A percentile compares a stretch with the other conserved stretches of the same genome.
Conservation (phyloP, 2,888 invertebrate genomes). For the Eremobia ochroleuca region DNA sequence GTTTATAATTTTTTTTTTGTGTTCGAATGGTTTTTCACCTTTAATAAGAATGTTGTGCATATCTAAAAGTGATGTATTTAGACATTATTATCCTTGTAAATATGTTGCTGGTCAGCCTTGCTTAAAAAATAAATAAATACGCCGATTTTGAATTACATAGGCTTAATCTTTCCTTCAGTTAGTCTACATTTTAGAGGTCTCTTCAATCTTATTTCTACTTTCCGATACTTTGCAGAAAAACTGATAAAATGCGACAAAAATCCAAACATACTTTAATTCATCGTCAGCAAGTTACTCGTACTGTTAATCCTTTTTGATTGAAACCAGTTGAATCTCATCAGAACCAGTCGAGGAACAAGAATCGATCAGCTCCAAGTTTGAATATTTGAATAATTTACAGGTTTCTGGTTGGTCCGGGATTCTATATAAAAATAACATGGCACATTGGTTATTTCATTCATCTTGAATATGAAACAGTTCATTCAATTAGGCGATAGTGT, state of each 20-base stretch:
- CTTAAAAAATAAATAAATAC: too few species aligned
- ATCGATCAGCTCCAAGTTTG: constrained; percentile 61
- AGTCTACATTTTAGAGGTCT: background rate
- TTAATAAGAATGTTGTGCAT: background rate
- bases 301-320: constrained; percentile 47
- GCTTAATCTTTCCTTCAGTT: background rate
- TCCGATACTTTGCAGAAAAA: background rate
- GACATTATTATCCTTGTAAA: background rate
- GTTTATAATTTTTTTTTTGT: background rate
- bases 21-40: background rate
- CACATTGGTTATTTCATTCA: constrained; percentile 54
- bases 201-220: background rate
- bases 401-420: constrained; percentile 58
- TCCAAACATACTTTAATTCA: constrained; percentile 18
- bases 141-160: background rate
- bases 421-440: constrained; percentile 69
- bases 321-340: constrained; percentile 62
- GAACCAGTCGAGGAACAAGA: constrained; percentile 35
- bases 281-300: constrained; percentile 34
- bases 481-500: constrained; percentile 33
- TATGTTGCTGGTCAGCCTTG: background rate
- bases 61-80: background rate
- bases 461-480: constrained; percentile 54
- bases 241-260: constrained; percentile 3
- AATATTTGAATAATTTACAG: constrained; percentile 74